Base-by-base conservation (phyloP, 2,888 invertebrate genomes). In the Drosophila mercatorum region DNA sequence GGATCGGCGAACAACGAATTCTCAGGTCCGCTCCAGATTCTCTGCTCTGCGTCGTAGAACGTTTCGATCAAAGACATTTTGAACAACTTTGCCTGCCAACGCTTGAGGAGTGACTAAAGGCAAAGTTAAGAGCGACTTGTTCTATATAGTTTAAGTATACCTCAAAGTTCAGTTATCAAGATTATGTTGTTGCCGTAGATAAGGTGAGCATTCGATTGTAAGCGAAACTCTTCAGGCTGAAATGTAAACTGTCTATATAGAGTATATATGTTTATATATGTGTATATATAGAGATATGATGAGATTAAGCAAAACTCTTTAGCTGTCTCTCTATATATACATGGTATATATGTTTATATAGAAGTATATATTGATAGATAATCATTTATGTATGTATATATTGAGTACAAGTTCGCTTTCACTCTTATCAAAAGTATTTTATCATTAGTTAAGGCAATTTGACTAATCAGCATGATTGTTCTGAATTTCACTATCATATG, bases 31-130 rank as follows among this genome's bases (percentile, higher is more conserved):
- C 60, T 26, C 76, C 78, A 77, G 2, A 40, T 0, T 46, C 58
- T 65, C 10, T 69, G 41, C 38, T 57, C 1, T 4, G 36, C 60
- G 26, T 69, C 61, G 57, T 69, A 78, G 1, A n/a, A 60, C 1
- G 74, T 74, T 12, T 78, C 66, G 3, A 69, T 7, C 10, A 68
- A 22, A 8, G 68, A n/a, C 76, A 77, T 77, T 66, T 59, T 53
- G 2, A 0, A 28, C 12, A 1, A 26, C 73, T 56, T 10, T 0
- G n/a, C 11, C 8, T 11, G 3, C 0, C 8, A 47, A 62, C 22
- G 47, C 46, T n/a, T 47, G 0, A 3, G 8, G 40, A 17, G 2
- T 4, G 14, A 76, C 78, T 78, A 22, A 72, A 43, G 31, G 5
- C 1, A 28, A n/a, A 31, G 1, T 28, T 41, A 28, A 38, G 11